phyloP scores from a whole-genome alignment of 2,113 vertebrate species.

The Python bivittatus region DNA sequence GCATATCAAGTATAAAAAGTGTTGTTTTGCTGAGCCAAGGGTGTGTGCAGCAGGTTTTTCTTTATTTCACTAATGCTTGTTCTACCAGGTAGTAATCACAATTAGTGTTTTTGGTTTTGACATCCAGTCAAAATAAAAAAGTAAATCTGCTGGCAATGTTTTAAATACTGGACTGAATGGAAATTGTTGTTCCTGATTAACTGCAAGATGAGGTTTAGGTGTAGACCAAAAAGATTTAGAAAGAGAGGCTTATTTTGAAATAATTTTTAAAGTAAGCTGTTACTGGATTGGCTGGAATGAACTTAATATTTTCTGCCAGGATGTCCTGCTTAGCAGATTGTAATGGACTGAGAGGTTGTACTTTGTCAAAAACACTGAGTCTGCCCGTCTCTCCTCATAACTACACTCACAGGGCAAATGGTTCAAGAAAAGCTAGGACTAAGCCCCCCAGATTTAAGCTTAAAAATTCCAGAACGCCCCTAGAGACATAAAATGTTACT shows the following conservation, averaged over 20 bases:
- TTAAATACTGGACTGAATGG: not conserved
- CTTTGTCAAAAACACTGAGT: not conserved
- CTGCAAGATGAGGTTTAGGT: not conserved
- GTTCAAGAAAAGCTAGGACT: not conserved
- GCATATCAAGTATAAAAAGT: not conserved
- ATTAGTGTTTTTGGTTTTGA: too few species aligned
- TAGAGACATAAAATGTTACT: not conserved
- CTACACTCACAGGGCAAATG: not conserved
- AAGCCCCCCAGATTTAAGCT: not conserved
- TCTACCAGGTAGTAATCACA: not conserved
- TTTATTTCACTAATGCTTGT: not conserved
- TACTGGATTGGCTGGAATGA: not conserved
- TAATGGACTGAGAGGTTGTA: not conserved
- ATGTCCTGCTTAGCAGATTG: not conserved
- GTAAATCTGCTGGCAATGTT: not conserved
- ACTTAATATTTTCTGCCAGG: not conserved
- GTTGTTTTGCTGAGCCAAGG: not conserved
- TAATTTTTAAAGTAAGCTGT: not conserved
- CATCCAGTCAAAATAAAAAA: not conserved
- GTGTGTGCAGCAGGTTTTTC: not conserved
- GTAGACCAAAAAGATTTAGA: not conserved
- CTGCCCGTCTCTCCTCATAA: not conserved
- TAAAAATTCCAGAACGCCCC: not conserved
- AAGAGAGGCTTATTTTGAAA: not conserved
- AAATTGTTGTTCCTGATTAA: not conserved